These are phyloP conservation scores for Melolontha melolontha DNA, from an alignment of 2,888 invertebrate species.

Conservation along the genomic window DNA sequence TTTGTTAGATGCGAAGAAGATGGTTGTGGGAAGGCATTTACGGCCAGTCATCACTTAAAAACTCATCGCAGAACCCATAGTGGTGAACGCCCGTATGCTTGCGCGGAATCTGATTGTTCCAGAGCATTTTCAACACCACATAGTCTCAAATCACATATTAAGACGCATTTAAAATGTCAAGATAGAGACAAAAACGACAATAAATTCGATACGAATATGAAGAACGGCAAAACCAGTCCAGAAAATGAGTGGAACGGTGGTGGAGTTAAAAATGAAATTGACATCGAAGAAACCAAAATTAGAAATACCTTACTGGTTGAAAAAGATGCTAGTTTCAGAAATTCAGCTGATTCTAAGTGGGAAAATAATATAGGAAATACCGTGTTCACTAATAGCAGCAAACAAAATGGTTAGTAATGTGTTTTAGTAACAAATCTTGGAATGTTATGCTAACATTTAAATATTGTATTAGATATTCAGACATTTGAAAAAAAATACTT, in stretches of 20 bases:
- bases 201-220: constrained; percentile 38
- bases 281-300: constrained; percentile 40
- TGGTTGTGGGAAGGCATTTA: constrained; percentile 92
- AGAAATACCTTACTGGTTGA: constrained; percentile 38
- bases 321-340: constrained; percentile 43
- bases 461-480: too few relatives aligned
- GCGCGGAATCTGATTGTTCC: constrained; percentile 75
- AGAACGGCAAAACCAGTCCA: constrained; percentile 10
- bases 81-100: constrained; percentile 84
- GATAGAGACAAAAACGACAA: constrained; percentile 42
- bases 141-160: constrained; percentile 83
- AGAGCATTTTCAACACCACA: constrained; percentile 88
- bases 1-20: constrained; percentile 78
- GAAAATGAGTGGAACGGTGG: constrained; percentile 40
- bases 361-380: constrained; percentile 16
- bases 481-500: too few relatives aligned
- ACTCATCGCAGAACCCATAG: constrained; percentile 87
- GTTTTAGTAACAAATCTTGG: neutral
- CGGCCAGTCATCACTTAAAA: constrained; percentile 93
- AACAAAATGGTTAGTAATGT: constrained; percentile 12
- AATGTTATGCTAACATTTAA: too few relatives aligned
- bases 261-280: constrained; percentile 43
- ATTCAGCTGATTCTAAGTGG: constrained; percentile 43
- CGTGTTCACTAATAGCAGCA: neutral
- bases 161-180: constrained; percentile 74